Conservation (phyloP, 2,797 vertebrate genomes). For the Mus minutoides region DNA sequence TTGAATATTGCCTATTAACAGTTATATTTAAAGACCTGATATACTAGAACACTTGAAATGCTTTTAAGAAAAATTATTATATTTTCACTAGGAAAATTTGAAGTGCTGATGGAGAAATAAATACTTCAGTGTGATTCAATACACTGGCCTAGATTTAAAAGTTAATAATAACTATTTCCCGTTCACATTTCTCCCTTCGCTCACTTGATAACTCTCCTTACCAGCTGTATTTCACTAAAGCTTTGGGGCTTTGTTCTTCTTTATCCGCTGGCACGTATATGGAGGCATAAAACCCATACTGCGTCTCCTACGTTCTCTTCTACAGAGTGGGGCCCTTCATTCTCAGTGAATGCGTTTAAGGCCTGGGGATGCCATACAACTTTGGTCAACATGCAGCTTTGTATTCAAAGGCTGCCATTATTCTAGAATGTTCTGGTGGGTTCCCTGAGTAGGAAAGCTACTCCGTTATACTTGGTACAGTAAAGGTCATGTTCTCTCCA, state of each 20-base stretch:
- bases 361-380: rapidly evolving
- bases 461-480: not conserved
- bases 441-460: not conserved
- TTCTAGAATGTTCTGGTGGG: not conserved
- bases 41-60: not conserved
- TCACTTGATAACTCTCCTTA: not conserved
- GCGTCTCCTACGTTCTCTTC: constrained; percentile 44
- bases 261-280: constrained; percentile 46
- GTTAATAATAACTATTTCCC: constrained; percentile 18
- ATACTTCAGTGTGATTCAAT: constrained; percentile 31
- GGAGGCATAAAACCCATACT: constrained; percentile 47
- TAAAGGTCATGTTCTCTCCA: not conserved
- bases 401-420: not conserved
- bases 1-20: constrained; percentile 43
- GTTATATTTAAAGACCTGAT: constrained; percentile 57
- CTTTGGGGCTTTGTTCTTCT: constrained; percentile 34
- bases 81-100: constrained; percentile 42
- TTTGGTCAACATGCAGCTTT: not conserved
- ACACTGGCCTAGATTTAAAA: constrained; percentile 47
- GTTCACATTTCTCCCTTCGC: not conserved
- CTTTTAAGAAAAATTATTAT: constrained; percentile 47
- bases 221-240: constrained; percentile 4
- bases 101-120: constrained; percentile 55
- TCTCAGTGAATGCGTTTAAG: not conserved
- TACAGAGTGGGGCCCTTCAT: not conserved